A percentile compares a stretch with the other conserved stretches of the same genome.
Conservation (phyloP, 2,113 vertebrate species). For the Takifugu bimaculatus region DNA sequence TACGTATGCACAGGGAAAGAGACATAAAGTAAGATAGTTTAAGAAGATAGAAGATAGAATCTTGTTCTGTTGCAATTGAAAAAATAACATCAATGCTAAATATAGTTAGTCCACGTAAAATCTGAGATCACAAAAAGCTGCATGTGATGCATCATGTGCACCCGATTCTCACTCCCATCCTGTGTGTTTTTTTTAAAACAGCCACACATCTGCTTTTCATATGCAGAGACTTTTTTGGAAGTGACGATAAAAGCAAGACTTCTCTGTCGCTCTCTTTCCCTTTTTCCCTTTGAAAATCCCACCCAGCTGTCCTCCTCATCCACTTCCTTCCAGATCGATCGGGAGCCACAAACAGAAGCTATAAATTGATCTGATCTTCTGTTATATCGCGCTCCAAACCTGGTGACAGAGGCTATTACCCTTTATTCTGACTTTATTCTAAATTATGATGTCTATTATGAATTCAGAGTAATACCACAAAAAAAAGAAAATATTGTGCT, state of each 20-base stretch:
- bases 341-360: constrained; percentile 11
- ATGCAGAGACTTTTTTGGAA: constrained; percentile 41
- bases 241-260: constrained; percentile 40
- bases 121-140: constrained; percentile 2
- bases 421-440: neutral
- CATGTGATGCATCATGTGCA: constrained; percentile 5
- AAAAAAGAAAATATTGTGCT: neutral
- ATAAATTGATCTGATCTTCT: neutral
- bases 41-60: neutral
- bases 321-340: constrained; percentile 22
- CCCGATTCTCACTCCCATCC: constrained; percentile 18
- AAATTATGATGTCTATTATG: neutral
- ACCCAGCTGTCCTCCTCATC: constrained; percentile 51
- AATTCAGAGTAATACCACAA: neutral
- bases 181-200: constrained; percentile 5
- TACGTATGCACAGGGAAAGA: constrained; percentile 42
- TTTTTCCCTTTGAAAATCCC: constrained; percentile 16
- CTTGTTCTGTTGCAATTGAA: no score
- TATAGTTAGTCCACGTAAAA: neutral
- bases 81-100: neutral
- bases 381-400: no score
- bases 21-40: constrained; percentile 41
- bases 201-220: constrained; percentile 53
- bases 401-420: neutral
- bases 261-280: constrained; percentile 3